Evolutionary conservation across 2,888 invertebrate species (phyloP).

Genomic region (Volucella zonaria): DNA sequence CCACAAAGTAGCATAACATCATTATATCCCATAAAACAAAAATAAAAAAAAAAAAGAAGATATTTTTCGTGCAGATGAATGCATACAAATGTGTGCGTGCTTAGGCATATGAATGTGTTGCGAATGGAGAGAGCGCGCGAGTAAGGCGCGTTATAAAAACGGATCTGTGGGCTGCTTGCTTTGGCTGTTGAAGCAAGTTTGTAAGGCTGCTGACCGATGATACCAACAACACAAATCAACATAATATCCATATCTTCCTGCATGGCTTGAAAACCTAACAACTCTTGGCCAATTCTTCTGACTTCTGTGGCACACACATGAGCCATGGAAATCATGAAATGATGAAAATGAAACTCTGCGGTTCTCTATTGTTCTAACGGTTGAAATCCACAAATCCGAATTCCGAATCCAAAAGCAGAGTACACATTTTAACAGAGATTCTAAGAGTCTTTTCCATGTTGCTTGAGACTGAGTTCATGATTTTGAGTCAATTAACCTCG

Average conservation of each 20-base stretch:
- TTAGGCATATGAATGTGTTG: slow-evolving; percentile 2
- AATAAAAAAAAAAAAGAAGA: slow-evolving; percentile 30
- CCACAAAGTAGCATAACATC: slow-evolving; percentile 68
- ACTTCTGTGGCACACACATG: background rate
- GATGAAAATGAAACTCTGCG: too few relatives aligned
- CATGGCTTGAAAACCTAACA: too few relatives aligned
- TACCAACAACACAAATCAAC: slow-evolving; percentile 49
- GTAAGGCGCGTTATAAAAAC: too few relatives aligned
- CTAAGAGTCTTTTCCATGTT: slow-evolving; percentile 44
- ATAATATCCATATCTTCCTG: slow-evolving; percentile 42
- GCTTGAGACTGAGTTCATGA: slow-evolving; percentile 63
- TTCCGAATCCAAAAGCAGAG: background rate
- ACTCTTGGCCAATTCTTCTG: too few relatives aligned
- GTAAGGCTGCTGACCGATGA: too few relatives aligned
- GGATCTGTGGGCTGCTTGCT: too few relatives aligned
- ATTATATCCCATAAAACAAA: slow-evolving; percentile 63
- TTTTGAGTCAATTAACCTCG: slow-evolving; percentile 66
- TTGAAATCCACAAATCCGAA: slow-evolving; percentile 51
- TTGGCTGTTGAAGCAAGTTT: too few relatives aligned
- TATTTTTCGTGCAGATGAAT: slow-evolving; percentile 23
- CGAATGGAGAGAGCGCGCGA: slow-evolving; percentile 22
- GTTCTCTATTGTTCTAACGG: slow-evolving; percentile 32
- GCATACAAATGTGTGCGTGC: slow-evolving; percentile 2
- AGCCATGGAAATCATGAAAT: background rate
- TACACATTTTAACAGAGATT: background rate